phyloP scores from a whole-genome alignment of 37 sponge, comb jelly and placozoan species.

The Beroe forskalii region DNA sequence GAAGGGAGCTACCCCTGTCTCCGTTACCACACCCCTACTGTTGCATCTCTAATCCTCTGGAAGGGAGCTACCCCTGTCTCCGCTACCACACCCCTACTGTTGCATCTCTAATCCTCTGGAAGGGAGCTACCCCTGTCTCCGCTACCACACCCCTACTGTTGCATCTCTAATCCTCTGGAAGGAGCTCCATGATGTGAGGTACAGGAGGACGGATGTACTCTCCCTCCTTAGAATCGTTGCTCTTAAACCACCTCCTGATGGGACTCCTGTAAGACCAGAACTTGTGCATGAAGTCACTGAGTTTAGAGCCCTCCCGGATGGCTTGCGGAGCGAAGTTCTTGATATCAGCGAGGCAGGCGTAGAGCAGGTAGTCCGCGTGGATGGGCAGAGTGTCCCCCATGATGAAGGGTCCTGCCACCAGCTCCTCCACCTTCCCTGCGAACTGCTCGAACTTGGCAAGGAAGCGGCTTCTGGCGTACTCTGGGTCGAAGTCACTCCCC shows the following conservation, averaged over 20 bases:
- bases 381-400: conserved; percentile 31
- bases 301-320: background rate
- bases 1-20: too few species aligned
- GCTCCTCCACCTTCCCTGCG: background rate
- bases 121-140: too few species aligned
- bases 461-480: conserved; percentile 17
- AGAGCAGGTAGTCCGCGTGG: conserved; percentile 17
- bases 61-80: too few species aligned
- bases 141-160: too few species aligned
- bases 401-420: conserved; percentile 6
- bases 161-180: too few species aligned
- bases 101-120: too few species aligned
- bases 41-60: too few species aligned
- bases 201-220: conserved; percentile 28
- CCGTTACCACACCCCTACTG: too few species aligned
- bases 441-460: background rate
- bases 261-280: background rate
- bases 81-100: too few species aligned
- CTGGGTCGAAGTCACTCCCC: background rate
- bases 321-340: background rate
- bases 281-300: conserved; percentile 4
- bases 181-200: conserved; percentile 23
- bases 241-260: conserved; percentile 15
- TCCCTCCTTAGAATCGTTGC: background rate
- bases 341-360: conserved; percentile 5